phyloP scores from a whole-genome alignment of 2,888 invertebrate species.

The Acholoe squamosa region DNA sequence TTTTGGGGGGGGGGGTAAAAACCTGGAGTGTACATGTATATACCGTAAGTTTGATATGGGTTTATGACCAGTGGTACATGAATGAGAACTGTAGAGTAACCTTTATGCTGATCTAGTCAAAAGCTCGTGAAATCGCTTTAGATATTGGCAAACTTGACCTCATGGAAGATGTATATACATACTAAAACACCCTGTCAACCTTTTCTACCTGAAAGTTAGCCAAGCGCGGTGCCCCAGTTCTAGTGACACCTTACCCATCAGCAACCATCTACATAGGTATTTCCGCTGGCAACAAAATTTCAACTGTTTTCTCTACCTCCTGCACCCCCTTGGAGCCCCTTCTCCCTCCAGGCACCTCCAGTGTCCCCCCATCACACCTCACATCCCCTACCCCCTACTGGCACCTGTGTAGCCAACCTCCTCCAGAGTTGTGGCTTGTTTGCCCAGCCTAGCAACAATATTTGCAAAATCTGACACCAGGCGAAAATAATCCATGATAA shows the following conservation, averaged over 20 bases:
- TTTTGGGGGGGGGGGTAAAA: too few species aligned
- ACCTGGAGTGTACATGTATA: too few species aligned
- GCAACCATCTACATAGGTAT: neutral
- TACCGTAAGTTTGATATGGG: too few species aligned
- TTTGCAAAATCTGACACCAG: constrained; percentile 57
- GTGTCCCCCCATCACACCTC: neutral
- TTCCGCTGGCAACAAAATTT: constrained; percentile 21
- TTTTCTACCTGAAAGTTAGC: neutral
- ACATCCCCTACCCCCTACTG: neutral
- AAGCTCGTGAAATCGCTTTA: too few species aligned
- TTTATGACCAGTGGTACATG: too few species aligned
- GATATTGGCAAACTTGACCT: too few species aligned
- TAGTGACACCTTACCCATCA: constrained; percentile 4
- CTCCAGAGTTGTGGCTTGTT: constrained; percentile 33
- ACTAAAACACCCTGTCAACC: neutral
- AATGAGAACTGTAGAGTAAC: too few species aligned
- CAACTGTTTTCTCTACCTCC: neutral
- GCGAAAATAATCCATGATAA: constrained; percentile 32
- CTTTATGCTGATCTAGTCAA: too few species aligned
- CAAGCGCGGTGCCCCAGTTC: constrained; percentile 33
- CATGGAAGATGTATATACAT: too few species aligned
- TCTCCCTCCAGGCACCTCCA: neutral
- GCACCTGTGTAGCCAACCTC: neutral
- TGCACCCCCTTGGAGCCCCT: neutral
- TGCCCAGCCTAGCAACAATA: constrained; percentile 28